A percentile compares a stretch with the other conserved stretches of the same genome.
Evolutionary conservation across 2,113 vertebrate genomes (phyloP).

Genomic region (Cynoglossus semilaevis): DNA sequence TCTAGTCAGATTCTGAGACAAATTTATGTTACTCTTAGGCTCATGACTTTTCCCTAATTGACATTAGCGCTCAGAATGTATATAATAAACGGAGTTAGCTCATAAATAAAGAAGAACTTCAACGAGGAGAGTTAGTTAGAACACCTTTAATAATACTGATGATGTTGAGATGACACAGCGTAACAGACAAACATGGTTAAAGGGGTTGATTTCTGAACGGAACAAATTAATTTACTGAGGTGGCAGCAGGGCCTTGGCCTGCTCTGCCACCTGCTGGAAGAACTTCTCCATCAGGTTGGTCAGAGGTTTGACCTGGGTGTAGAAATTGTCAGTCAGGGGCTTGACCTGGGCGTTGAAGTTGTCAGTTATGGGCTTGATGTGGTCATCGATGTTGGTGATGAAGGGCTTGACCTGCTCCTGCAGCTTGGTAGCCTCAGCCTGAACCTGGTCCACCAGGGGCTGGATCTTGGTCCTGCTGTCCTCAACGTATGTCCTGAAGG

Average conservation of each 20-base stretch:
- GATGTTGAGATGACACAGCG: background rate
- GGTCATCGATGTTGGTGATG: slow-evolving; percentile 54
- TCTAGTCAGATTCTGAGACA: slow-evolving; percentile 10
- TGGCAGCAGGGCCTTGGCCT: slow-evolving; percentile 58
- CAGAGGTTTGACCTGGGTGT: slow-evolving; percentile 49
- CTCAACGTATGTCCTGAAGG: slow-evolving; percentile 59
- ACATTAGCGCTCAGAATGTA: slow-evolving; percentile 4
- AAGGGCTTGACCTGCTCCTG: slow-evolving; percentile 63
- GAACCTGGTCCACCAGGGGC: slow-evolving; percentile 57
- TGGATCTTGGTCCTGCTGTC: slow-evolving; percentile 53
- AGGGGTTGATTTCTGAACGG: background rate
- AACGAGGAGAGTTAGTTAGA: slow-evolving; percentile 5
- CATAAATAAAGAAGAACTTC: slow-evolving; percentile 4
- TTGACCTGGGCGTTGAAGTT: slow-evolving; percentile 45
- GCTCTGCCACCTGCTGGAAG: slow-evolving; percentile 55
- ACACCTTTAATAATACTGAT: slow-evolving; percentile 37
- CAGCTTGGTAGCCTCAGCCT: slow-evolving; percentile 50
- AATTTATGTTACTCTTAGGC: slow-evolving; percentile 32
- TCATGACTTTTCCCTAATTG: no score
- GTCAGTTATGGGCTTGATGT: slow-evolving; percentile 53
- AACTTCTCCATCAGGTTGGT: slow-evolving; percentile 46
- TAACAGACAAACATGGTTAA: slow-evolving; percentile 6
- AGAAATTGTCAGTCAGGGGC: slow-evolving; percentile 36
- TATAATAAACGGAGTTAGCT: background rate
- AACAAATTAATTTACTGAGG: slow-evolving; percentile 27